These are phyloP conservation scores for Platynereis dumerilii DNA, from an alignment of 2,888 invertebrate species.

Conservation along the genomic window DNA sequence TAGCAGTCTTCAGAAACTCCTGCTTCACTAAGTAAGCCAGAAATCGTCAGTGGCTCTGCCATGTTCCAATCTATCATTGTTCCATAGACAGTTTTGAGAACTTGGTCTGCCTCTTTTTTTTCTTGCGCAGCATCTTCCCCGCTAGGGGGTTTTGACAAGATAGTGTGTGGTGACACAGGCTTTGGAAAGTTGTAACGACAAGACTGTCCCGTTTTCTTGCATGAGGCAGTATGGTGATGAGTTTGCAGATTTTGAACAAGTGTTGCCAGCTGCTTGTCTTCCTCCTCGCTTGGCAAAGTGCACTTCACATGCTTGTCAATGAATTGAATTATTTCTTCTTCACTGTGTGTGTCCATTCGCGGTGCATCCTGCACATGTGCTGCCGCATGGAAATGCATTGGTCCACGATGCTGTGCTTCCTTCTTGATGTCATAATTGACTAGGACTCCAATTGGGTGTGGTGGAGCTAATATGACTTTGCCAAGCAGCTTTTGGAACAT, in stretches of 20 bases:
- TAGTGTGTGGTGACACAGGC: not conserved
- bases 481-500: conserved; percentile 35
- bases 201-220: conserved; percentile 12
- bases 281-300: not conserved
- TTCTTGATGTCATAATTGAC: not conserved
- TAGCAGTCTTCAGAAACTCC: conserved; percentile 1
- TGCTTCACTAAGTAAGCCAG: not conserved
- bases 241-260: conserved; percentile 1
- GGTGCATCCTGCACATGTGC: conserved; percentile 6
- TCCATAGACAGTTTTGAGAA: not conserved
- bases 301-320: conserved; percentile 15
- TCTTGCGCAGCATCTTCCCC: no score
- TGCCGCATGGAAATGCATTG: not conserved
- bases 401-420: conserved; percentile 6
- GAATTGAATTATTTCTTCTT: conserved; percentile 10
- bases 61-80: no score
- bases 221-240: conserved; percentile 18
- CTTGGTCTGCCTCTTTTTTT: no score
- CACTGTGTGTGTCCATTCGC: not conserved
- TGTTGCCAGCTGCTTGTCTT: not conserved
- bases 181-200: conserved; percentile 18
- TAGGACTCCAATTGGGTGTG: not conserved
- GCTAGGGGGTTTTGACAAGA: conserved; percentile 1
- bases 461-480: conserved; percentile 27
- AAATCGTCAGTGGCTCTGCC: not conserved